A percentile compares a stretch with the other conserved stretches of the same genome.
These are phyloP conservation scores for Ammodytes dubius DNA, from an alignment of 2,113 vertebrate species.

Conservation along the genomic window DNA sequence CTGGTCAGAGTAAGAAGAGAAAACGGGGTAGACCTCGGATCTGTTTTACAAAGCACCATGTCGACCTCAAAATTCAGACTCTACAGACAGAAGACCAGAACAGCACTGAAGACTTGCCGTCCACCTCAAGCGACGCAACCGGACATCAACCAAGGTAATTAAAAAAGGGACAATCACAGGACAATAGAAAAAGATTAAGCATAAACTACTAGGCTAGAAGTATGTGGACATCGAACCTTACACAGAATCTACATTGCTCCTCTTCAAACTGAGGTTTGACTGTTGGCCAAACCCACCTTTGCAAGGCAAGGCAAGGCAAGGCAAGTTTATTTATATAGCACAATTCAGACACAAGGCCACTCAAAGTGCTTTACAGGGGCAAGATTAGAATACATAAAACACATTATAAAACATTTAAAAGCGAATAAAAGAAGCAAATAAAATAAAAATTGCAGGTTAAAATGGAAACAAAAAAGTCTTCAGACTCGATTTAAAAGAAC, in stretches of 20 bases:
- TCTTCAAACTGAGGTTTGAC: too few relatives aligned
- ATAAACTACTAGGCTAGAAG: background rate
- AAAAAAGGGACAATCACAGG: background rate
- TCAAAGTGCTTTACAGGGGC: too few relatives aligned
- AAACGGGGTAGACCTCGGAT: conserved; percentile 7
- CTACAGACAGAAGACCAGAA: background rate
- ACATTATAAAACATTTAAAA: too few relatives aligned
- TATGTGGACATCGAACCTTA: background rate
- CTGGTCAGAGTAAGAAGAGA: background rate
- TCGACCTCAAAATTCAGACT: conserved; percentile 25
- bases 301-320: too few relatives aligned
- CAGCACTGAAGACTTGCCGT: background rate
- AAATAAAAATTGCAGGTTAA: too few relatives aligned
- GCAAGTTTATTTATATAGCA: too few relatives aligned
- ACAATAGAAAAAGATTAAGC: background rate
- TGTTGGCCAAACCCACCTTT: too few relatives aligned
- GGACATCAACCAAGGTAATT: conserved; percentile 13
- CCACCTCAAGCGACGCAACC: background rate
- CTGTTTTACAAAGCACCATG: background rate
- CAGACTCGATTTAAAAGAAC: too few relatives aligned
- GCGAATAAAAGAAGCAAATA: too few relatives aligned
- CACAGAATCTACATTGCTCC: background rate
- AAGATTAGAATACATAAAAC: too few relatives aligned
- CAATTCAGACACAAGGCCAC: too few relatives aligned
- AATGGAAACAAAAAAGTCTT: too few relatives aligned